Base-by-base conservation (phyloP, 2,797 vertebrate species). In the Enteromius afrohamiltoni region DNA sequence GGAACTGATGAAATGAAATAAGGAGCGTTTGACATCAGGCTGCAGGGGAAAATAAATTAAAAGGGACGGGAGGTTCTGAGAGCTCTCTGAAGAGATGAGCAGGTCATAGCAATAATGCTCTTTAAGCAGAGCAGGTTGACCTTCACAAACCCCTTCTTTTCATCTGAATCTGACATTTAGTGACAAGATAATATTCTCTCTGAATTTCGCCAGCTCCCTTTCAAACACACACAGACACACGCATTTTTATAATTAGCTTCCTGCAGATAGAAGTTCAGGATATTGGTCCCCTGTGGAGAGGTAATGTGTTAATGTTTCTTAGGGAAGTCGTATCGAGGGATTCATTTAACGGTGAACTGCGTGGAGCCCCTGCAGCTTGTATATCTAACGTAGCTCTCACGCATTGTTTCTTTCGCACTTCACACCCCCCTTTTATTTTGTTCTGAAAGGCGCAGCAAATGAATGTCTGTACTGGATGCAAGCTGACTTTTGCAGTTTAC, bases 251-350 rank as follows among this genome's bases (percentile, higher is more conserved):
- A 88, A 89, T 89, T 87, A 89, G 80, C 53, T 85, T 84, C 82
- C 84, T 79, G 77, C 77, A 79, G 86, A 85, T 83, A 87, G 84
- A 85, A 85, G 80, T 88, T 88, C 83, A 88, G 84, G 87, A 86
- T 84, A 86, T 80, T 82, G 86, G 84, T 69, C 84, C 83, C 87
- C 86, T 71, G 86, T 83, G 82, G 80, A 86, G 87, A 77, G 67
- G 77, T 85, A 88, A 88, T 77, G 53, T 83, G 83, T 86, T 89
- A 88, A 89, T 87, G 78, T 83, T 82, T 89, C 80, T 83, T 74
- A 65, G 75, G 55, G 80, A 81, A 83, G 67, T 86, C 58, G 58
- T 51, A 49, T 64, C 40, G 23, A 82, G 77, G 80, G 75, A 86
- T 85, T 82, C 79, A 76, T 87, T 87, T 83, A 84, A 80, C 45